Evolutionary conservation across 2,797 vertebrate genomes (phyloP), one percentile per base, ranked within the genome.

Genomic region (Macroramphosus scolopax): DNA sequence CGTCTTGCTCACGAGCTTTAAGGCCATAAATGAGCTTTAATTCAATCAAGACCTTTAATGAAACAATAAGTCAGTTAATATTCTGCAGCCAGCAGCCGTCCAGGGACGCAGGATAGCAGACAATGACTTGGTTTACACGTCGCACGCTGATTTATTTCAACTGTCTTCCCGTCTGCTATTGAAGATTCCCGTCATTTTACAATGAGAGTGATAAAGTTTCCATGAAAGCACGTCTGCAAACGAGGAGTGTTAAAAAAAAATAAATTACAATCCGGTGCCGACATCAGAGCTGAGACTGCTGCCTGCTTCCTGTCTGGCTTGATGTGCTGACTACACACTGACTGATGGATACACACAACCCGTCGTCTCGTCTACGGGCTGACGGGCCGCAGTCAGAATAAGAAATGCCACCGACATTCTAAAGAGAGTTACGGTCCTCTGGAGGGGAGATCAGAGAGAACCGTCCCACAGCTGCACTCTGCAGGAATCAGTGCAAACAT

Each of bases 291-390:
- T 62, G 62, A 49, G 63, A 65, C 46, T 44, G 35, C 38, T 41
- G 53, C 62, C 65, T 68, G 73, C 42, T 49, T 52, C 49, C 60
- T 37, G 53, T 40, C 52, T 55, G 42, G 13, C 52, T 72, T 41
- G 48, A 75, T 60, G 41, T 54, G 59, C 77, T 30, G 61, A 60
- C 72, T 64, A 11, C 66, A 32, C 63, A 76, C 48, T 70, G 67
- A 77, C 52, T 74, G 77, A 78, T 77, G 61, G 42, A 48, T 48
- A 63, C n/a, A 68, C 71, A 80, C 80, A 75, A 57, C 52, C 66
- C 62, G 56, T 72, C 41, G 41, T 33, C 53, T 61, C 51, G 33
- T 48, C 34, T 54, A 34, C 55, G 51, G 17, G 11, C 58, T 70
- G 68, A 82, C 42, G 20, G 63, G 71, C 54, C 50, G 9, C 8